Evolutionary conservation across 2,113 vertebrate genomes (phyloP), one percentile per base, ranked within the genome.

Genomic region (Vidua macroura): DNA sequence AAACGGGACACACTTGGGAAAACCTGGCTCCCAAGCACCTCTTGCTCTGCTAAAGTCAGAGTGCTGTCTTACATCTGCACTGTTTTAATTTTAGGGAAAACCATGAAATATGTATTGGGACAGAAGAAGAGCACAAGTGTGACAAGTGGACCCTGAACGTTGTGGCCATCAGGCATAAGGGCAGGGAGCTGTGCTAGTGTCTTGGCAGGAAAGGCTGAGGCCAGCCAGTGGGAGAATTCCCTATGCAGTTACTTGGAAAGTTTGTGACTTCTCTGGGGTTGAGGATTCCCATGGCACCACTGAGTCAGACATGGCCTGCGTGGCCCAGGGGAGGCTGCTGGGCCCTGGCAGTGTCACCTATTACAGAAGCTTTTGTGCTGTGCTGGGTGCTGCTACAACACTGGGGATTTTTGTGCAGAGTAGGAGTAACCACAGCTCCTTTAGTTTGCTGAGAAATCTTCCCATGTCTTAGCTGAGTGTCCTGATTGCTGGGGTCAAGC

Each of bases 191-290:
- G 41, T 69, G 19, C 9, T 5, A 2, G 6, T 18, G 3, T 27
- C 58, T 69, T 0, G 0, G 8, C 0, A 11, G 20, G 28, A 58
- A 48, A 85, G 31, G 30, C 21, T 90, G 51, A 72, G 62, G 4
- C 48, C 46, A 88, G 41, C 13, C n/a, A 35, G 21, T 9, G 30
- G 15, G 27, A 77, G 15, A 20, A 44, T 49, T 53, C 75, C 25
- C 46, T 43, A 0, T 21, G 48, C 51, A 39, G 27, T 68, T 44
- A 21, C 24, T 62, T 64, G 72, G 59, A 13, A 81, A 30, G 22
- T 33, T 28, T 3, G 3, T 80, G 53, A 55, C 15, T 27, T 68
- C 7, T 33, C 55, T 6, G 13, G 60, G 52, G 80, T 48, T 55
- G n/a, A 79, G 70, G 85, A 76, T 66, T 69, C 0, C 0, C 8